phyloP scores from a whole-genome alignment of 2,888 invertebrate species.

The Hololepta plana region DNA sequence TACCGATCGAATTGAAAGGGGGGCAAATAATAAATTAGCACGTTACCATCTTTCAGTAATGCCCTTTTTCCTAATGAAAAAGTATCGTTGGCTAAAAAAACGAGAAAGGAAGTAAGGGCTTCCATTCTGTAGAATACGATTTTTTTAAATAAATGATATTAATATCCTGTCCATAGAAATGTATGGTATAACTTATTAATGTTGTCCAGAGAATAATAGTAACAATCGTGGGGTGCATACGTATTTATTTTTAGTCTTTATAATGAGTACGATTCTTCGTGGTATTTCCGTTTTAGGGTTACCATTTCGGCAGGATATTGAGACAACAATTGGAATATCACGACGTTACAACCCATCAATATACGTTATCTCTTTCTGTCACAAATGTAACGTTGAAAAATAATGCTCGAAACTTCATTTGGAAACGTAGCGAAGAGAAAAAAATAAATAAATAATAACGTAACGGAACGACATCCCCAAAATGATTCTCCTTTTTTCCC shows the following conservation, averaged over 20 bases:
- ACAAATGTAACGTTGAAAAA: too few species aligned
- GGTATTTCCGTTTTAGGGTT: conserved; percentile 21
- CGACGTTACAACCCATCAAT: too few species aligned
- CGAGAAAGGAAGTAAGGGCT: conserved; percentile 6
- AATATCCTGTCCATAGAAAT: conserved; percentile 21
- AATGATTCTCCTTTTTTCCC: background rate
- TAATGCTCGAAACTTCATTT: too few species aligned
- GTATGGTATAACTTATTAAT: conserved; percentile 23
- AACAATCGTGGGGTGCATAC: conserved; percentile 27
- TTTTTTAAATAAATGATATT: conserved; percentile 20
- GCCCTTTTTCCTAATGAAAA: too few species aligned
- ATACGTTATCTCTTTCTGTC: too few species aligned
- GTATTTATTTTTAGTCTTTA: conserved; percentile 20
- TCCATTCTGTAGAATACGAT: too few species aligned
- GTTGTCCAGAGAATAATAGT: conserved; percentile 24
- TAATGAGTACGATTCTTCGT: conserved; percentile 25
- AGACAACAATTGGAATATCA: conserved; percentile 24
- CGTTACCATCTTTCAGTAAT: too few species aligned
- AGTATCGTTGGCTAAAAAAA: conserved; percentile 2
- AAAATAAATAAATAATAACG: background rate
- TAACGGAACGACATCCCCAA: conserved; percentile 1
- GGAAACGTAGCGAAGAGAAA: background rate
- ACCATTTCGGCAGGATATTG: conserved; percentile 24
- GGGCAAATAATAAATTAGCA: too few species aligned
- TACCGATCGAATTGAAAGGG: too few species aligned